phyloP scores from a whole-genome alignment of 30 jellyfish, hydroid and myxozoan genomes.

The Pseudorhiza aurosa region DNA sequence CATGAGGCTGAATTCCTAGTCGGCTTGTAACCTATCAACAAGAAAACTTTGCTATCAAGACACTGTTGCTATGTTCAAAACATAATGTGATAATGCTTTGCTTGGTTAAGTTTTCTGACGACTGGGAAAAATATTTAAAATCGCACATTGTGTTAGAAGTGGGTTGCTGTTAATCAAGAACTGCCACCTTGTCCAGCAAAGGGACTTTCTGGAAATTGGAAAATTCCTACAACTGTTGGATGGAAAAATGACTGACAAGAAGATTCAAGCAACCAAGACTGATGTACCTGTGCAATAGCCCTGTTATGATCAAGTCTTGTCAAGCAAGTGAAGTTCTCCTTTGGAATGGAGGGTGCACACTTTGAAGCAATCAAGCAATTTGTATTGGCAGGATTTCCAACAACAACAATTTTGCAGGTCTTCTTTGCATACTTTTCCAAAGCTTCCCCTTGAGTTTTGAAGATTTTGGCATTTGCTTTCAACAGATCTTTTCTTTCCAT shows the following conservation, averaged over 20 bases:
- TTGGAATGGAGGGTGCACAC: conserved; percentile 96
- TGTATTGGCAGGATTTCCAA: conserved; percentile 99
- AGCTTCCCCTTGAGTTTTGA: conserved; percentile 94
- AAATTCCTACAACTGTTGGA: not conserved
- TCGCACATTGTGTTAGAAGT: no score
- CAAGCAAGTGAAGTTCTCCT: conserved; percentile 94
- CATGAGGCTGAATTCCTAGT: conserved; percentile 76
- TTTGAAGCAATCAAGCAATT: conserved; percentile 91
- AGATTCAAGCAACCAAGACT: not conserved
- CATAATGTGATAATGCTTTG: no score
- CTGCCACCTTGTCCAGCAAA: no score
- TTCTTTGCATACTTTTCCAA: conserved; percentile 91
- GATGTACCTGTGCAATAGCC: conserved; percentile 92
- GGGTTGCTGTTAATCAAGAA: no score
- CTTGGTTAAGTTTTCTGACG: no score
- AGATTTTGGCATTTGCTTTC: conserved; percentile 96
- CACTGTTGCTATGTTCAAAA: no score
- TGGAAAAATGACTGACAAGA: not conserved
- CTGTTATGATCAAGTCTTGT: conserved; percentile 97
- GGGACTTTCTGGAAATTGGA: not conserved
- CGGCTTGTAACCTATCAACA: conserved; percentile 71
- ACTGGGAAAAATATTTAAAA: no score
- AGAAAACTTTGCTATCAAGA: no score
- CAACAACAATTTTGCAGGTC: conserved; percentile 95
- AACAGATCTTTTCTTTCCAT: conserved; percentile 98